A percentile compares a stretch with the other conserved stretches of the same genome.
phyloP scores from a whole-genome alignment of 2,113 vertebrate genomes.

The Rhinolophus ferrumequinum region DNA sequence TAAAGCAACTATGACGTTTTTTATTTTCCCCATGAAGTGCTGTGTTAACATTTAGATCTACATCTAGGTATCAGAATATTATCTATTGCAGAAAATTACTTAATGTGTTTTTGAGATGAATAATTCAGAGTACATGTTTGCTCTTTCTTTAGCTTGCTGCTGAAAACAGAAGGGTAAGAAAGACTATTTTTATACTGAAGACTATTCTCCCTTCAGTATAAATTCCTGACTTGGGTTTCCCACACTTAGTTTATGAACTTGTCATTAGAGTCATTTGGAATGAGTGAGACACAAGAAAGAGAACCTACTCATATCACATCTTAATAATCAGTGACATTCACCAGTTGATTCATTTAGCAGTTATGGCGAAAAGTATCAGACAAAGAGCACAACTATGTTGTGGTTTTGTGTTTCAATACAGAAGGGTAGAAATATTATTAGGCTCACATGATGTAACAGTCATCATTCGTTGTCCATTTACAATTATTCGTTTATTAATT shows the following conservation, averaged over 20 bases:
- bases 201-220: background rate
- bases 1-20: background rate
- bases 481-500: background rate
- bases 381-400: background rate
- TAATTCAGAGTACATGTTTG: background rate
- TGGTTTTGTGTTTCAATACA: background rate
- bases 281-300: background rate
- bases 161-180: background rate
- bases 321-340: background rate
- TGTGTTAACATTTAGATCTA: background rate
- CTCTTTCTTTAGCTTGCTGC: background rate
- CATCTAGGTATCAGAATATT: background rate
- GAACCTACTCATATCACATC: background rate
- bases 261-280: conserved; percentile 4
- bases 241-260: background rate
- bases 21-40: background rate
- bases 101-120: background rate
- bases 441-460: background rate
- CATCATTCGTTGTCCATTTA: background rate
- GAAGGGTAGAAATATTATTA: background rate
- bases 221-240: background rate
- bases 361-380: background rate
- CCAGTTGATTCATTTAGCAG: background rate
- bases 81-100: background rate
- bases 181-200: no score